phyloP scores from a whole-genome alignment of 1,140 invertebrate genomes.

The Drosophila saltans region DNA sequence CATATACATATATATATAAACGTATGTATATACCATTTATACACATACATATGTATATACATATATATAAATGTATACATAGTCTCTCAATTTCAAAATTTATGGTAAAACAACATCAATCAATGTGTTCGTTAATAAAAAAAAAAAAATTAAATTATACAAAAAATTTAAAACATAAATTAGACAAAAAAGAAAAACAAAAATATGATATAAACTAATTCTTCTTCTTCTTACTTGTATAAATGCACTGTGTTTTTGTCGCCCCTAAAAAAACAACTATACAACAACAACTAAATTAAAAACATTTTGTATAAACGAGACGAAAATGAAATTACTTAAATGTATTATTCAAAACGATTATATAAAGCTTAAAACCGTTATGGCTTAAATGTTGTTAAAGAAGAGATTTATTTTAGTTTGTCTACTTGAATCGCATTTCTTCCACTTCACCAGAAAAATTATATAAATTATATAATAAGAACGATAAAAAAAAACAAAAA shows the following conservation, averaged over 20 bases:
- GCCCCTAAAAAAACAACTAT: conserved; percentile 20
- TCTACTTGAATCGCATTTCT: conserved; percentile 79
- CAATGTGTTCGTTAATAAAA: conserved; percentile 53
- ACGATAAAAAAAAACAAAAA: conserved; percentile 5
- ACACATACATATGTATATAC: background rate
- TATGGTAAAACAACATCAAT: conserved; percentile 23
- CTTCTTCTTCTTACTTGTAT: conserved; percentile 40
- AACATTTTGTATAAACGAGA: conserved; percentile 45
- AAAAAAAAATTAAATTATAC: conserved; percentile 13
- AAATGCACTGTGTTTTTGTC: conserved; percentile 48
- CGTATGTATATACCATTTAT: background rate
- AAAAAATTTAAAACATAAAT: conserved; percentile 10
- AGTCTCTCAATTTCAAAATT: conserved; percentile 28
- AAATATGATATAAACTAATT: background rate
- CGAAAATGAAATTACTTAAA: conserved; percentile 29
- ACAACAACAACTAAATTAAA: conserved; percentile 3
- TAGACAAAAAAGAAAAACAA: conserved; percentile 7
- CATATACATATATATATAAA: too few species aligned
- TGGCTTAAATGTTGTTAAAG: conserved; percentile 8
- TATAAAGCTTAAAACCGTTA: conserved; percentile 6
- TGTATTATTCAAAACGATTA: conserved; percentile 23
- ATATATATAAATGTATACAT: background rate
- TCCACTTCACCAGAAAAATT: conserved; percentile 55
- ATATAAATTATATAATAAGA: conserved; percentile 29
- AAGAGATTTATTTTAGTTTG: conserved; percentile 60